A percentile compares a stretch with the other conserved stretches of the same genome.
These are phyloP conservation scores for Catamblyrhynchus diadema DNA, from an alignment of 2,797 vertebrate genomes.

Conservation along the genomic window DNA sequence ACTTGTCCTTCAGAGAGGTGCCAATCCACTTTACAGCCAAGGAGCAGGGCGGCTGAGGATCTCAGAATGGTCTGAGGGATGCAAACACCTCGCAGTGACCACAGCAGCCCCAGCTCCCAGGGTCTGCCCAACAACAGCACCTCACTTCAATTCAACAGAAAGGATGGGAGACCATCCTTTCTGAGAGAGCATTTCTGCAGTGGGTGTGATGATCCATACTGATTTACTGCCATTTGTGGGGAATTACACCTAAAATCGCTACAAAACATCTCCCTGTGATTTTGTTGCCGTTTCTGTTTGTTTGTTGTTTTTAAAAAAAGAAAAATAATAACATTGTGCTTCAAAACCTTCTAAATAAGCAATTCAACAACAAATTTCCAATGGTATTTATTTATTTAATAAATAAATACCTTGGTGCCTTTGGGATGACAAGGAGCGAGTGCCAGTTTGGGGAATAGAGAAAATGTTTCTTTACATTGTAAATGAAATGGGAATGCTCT, in stretches of 20 bases:
- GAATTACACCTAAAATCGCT: neutral
- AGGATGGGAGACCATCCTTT: neutral
- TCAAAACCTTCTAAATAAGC: neutral
- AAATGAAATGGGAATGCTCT: neutral
- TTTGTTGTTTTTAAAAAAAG: rapidly evolving
- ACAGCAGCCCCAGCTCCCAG: neutral
- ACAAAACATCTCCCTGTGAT: neutral
- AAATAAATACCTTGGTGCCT: no score
- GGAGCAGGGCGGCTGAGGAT: neutral
- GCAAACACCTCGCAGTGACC: neutral
- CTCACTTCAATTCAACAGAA: neutral
- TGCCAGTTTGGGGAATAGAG: neutral
- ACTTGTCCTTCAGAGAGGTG: neutral
- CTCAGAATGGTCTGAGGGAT: neutral
- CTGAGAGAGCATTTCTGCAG: neutral
- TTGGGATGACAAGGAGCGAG: neutral
- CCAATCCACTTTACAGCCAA: neutral
- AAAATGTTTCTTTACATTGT: neutral
- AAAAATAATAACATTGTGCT: rapidly evolving
- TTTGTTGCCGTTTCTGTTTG: neutral
- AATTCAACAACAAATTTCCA: neutral
- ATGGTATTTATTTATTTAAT: neutral
- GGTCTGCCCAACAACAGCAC: neutral
- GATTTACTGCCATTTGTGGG: neutral
- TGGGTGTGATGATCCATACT: neutral